Evolutionary conservation across 2,113 vertebrate genomes (phyloP).

Genomic region (Ochotona curzoniae): DNA sequence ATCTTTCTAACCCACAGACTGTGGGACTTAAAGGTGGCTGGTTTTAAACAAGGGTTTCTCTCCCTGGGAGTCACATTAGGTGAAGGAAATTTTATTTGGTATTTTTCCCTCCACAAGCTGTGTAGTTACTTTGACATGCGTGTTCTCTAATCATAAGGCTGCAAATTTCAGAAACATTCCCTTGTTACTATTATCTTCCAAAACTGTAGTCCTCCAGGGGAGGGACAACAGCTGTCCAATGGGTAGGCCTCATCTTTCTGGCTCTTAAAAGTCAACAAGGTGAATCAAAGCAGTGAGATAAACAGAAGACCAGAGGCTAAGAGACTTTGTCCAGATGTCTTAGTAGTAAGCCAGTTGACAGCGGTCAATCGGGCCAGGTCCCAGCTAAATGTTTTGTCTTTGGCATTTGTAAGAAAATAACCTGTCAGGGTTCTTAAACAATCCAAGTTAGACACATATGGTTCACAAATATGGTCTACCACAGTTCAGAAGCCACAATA

Average conservation of each 20-base stretch:
- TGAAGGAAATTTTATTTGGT: not conserved
- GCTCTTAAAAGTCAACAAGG: not conserved
- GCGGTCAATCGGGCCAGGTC: not conserved
- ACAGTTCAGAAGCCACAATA: too few species aligned
- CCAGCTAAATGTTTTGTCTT: not conserved
- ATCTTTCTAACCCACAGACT: not conserved
- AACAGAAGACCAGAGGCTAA: too few species aligned
- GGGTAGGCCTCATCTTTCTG: too few species aligned
- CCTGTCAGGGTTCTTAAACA: not conserved
- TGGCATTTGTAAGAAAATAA: not conserved
- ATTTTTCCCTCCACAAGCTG: too few species aligned
- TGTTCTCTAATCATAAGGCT: too few species aligned
- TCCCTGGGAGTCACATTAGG: not conserved
- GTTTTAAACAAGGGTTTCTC: not conserved
- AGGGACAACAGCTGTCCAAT: not conserved
- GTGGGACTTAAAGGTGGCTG: not conserved
- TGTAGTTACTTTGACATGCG: too few species aligned
- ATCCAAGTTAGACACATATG: too few species aligned
- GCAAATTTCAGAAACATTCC: too few species aligned
- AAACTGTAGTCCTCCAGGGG: too few species aligned
- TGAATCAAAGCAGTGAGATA: not conserved
- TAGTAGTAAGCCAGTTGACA: not conserved
- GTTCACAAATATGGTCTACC: not conserved
- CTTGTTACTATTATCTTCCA: not conserved
- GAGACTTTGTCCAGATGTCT: not conserved